Evolutionary conservation across 2,113 vertebrate genomes (phyloP), one percentile per base, ranked within the genome.

Genomic region (Scomber japonicus): DNA sequence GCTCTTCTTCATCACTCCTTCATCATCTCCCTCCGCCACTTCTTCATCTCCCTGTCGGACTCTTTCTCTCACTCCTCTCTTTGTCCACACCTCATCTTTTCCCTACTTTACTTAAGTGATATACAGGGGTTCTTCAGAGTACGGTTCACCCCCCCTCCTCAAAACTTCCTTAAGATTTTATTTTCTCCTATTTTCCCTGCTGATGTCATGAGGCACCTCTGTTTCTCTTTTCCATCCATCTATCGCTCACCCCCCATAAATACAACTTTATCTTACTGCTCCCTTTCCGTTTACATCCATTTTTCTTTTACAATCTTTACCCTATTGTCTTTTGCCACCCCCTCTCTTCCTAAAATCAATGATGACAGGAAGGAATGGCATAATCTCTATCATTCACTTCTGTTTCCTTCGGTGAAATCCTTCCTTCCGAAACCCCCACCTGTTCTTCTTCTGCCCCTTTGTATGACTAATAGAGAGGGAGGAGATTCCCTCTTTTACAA

Each of bases 91-190:
- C 56, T 81, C 75, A 55, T 78, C 78, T 64, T 45, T 40, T 67
- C 64, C 56, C 79, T 80, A 14, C 68, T 46, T 81, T 69, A 19
- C 71, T 70, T 30, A 76, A 85, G 54, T 78, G 73, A 71, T 86
- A 83, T 78, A 81, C 73, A 83, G 21, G 46, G 51, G 48, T 53
- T 74, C 75, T 70, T 87, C 19, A 48, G 85, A 79, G 88, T 61
- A 5, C 65, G 15, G 48, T 82, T 70, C 65, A 81, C 79, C 46
- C 56, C 8, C 71, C 21, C 27, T 65, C 51, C 30, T 56, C 8
- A 46, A 70, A 69, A 54, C 73, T 79, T 65, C 62, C 11, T 78
- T 62, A 74, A 77, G 11, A 53, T 75, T 5, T 78, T 57, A 16
- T 0, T 17, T 21, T 27, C 13, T 57, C 45, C 35, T 53, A 2